Base-by-base conservation (phyloP, 2,888 invertebrate genomes). In the Griposia aprilina region DNA sequence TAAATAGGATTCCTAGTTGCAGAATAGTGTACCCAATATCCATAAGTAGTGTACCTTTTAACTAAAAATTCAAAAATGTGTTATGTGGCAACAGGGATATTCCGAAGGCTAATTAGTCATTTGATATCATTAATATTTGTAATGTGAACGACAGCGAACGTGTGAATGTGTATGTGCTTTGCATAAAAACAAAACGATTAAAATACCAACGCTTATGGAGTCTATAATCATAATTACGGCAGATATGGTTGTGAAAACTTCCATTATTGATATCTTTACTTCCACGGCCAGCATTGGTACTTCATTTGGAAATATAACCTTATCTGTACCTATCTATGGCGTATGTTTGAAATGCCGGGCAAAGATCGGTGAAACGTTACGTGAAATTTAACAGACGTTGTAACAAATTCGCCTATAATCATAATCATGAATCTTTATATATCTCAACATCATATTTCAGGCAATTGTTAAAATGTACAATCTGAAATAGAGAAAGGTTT, bases 191-290 rank as follows among this genome's bases (percentile, higher is more conserved):
- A 48, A 45, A 80, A 45, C 26, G 7, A 63, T 72, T 73, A 59
- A 73, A 73, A 63, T 73, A n/a, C 45, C 23, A 62, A 66, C 65
- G n/a, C 41, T 52, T 23, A 26, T 45, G 36, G 6, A 80, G 48
- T 60, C n/a, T 11, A 36, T 36, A 57, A 60, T 55, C 50, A 57
- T 84, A 79, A 79, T 68, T 68, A 79, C 55, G 1, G 15, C 17
- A 10, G 50, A 55, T 48, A n/a, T 26, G 68, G 69, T 84, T 84
- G 69, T 68, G 80, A 65, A 80, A 80, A 63, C 68, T 55, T 78
- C 10, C 23, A 36, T 57, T 52, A 67, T 11, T 55, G 30, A 36
- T 55, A 30, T 30, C 4, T 50, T 67, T 23, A n/a, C 15, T 62
- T 45, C 48, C 2, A 67, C 20, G 2, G 45, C 1, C 6, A 13